Percentiles rank a stretch among this genome's conserved stretches.
These are phyloP conservation scores for Hyperoplus immaculatus DNA, from an alignment of 2,797 vertebrate genomes.

Conservation along the genomic window DNA sequence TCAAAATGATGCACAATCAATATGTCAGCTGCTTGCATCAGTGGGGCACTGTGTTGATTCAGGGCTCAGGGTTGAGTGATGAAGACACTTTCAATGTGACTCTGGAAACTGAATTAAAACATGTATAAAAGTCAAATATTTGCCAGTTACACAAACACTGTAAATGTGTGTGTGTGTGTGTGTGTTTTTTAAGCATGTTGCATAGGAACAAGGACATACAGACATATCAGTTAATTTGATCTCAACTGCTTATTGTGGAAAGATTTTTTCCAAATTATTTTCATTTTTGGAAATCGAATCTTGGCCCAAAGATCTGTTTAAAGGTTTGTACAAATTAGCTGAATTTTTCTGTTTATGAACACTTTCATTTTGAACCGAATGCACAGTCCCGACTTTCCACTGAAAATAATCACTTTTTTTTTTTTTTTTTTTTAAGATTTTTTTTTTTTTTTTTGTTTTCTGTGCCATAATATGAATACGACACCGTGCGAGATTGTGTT, in stretches of 20 bases:
- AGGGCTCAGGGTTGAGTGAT: background rate
- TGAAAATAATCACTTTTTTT: conserved; percentile 73
- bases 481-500: conserved; percentile 87
- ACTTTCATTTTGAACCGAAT: conserved; percentile 44
- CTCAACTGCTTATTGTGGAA: conserved; percentile 15
- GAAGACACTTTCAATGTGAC: background rate
- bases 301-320: background rate
- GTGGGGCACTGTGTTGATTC: fast-evolving
- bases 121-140: background rate
- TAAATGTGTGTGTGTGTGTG: conserved; percentile 15
- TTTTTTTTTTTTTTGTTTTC: conserved; percentile 62
- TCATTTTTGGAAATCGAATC: conserved; percentile 1
- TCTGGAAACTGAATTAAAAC: conserved; percentile 3
- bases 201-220: background rate
- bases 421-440: conserved; percentile 29
- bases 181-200: background rate
- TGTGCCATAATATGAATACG: conserved; percentile 77
- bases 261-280: background rate
- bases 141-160: conserved; percentile 33
- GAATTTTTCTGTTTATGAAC: conserved; percentile 19
- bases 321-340: conserved; percentile 8
- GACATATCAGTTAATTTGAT: conserved; percentile 26
- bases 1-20: background rate
- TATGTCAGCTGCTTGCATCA: background rate
- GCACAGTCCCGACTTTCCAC: conserved; percentile 75